phyloP scores from a whole-genome alignment of 2,797 vertebrate species.

The Nannoperca australis region DNA sequence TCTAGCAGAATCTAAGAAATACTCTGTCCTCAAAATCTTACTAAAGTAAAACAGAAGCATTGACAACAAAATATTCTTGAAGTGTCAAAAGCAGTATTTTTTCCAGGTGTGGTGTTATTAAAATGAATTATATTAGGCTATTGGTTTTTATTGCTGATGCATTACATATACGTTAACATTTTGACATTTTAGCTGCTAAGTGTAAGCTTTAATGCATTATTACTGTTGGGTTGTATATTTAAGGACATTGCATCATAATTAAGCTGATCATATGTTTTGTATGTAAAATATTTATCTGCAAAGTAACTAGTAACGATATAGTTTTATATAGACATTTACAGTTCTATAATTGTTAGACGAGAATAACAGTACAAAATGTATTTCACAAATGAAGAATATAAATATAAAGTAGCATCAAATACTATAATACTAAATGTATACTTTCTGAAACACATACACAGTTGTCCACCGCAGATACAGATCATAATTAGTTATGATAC shows the following conservation, averaged over 20 bases:
- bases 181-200: neutral
- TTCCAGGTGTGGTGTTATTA: neutral
- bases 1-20: neutral
- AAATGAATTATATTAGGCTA: neutral
- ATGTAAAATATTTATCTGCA: too few species aligned
- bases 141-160: neutral
- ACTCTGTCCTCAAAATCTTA: neutral
- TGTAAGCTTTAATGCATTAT: neutral
- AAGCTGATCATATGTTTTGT: neutral
- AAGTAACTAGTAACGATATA: too few species aligned
- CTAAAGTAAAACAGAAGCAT: neutral
- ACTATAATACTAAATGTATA: too few species aligned
- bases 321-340: too few species aligned
- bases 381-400: neutral
- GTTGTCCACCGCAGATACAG: neutral
- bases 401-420: neutral
- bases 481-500: neutral
- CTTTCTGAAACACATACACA: neutral
- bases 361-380: too few species aligned
- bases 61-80: neutral
- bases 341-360: neutral
- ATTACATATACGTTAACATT: neutral
- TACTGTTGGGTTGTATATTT: neutral
- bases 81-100: neutral
- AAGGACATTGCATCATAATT: neutral